These are phyloP conservation scores for Physella acuta DNA, from an alignment of 1,140 invertebrate genomes.

Conservation along the genomic window DNA sequence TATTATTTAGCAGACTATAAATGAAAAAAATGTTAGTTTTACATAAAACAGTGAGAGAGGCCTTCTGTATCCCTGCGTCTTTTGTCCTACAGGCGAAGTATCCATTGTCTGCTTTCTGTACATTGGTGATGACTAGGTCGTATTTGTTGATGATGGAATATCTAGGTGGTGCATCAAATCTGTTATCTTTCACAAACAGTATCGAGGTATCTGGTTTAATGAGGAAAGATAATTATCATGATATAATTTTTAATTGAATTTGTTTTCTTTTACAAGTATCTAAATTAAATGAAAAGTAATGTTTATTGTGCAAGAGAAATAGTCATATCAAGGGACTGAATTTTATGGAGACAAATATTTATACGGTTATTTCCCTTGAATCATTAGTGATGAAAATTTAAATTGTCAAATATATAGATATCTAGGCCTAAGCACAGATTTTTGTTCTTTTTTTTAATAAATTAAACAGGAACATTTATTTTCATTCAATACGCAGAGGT, in stretches of 20 bases:
- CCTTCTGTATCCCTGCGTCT: slow-evolving; percentile 22
- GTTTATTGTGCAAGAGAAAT: background rate
- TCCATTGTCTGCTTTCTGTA: slow-evolving; percentile 15
- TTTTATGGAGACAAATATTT: background rate
- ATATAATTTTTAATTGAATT: background rate
- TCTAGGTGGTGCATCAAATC: slow-evolving; percentile 11
- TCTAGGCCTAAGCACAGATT: no score
- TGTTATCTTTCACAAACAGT: slow-evolving; percentile 12
- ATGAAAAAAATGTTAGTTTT: background rate
- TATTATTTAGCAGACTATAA: no score
- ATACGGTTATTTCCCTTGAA: background rate
- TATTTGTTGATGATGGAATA: slow-evolving; percentile 18
- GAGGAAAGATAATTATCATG: background rate
- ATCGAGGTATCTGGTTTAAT: slow-evolving; percentile 1
- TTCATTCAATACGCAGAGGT: no score
- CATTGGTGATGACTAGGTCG: slow-evolving; percentile 22
- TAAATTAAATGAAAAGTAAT: background rate
- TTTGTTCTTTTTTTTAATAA: no score
- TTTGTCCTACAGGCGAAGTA: slow-evolving; percentile 17
- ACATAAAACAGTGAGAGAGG: slow-evolving; percentile 22
- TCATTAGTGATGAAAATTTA: background rate
- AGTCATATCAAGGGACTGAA: background rate
- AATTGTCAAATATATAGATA: background rate
- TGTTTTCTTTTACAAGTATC: background rate
- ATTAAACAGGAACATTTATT: no score